Evolutionary conservation across 2,113 vertebrate species (phyloP).

Genomic region (Hystrix brachyura): DNA sequence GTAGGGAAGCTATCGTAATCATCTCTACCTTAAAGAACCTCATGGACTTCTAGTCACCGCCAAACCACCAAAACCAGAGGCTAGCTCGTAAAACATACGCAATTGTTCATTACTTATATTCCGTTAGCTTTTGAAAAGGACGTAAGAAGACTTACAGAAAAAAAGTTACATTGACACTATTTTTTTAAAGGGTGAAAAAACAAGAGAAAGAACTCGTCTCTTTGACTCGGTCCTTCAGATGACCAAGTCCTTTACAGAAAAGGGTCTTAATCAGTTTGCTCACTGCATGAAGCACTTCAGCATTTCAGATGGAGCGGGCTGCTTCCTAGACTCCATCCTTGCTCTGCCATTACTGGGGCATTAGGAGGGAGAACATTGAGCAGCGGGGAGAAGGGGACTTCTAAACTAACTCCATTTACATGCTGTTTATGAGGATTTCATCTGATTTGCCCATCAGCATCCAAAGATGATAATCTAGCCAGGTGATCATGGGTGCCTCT

Average conservation of each 20-base stretch:
- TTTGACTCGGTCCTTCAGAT: not conserved
- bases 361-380: not conserved
- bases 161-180: not conserved
- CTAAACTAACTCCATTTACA: not conserved
- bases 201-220: not conserved
- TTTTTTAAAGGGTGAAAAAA: not conserved
- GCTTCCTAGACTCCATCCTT: not conserved
- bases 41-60: not conserved
- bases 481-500: not conserved
- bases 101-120: not conserved
- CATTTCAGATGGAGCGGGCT: not conserved
- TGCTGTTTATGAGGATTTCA: not conserved
- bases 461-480: not conserved
- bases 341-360: not conserved
- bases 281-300: not conserved
- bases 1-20: not conserved
- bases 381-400: not conserved
- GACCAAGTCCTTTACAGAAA: not conserved
- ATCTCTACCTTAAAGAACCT: not conserved
- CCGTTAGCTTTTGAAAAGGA: slow-evolving; percentile 20
- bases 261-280: not conserved
- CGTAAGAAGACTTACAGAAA: slow-evolving; percentile 19
- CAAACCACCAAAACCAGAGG: not conserved
- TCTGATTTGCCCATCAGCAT: not conserved
- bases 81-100: not conserved